These are phyloP conservation scores for Stenotaenia linearis DNA, from an alignment of 2,888 invertebrate genomes.

Conservation along the genomic window DNA sequence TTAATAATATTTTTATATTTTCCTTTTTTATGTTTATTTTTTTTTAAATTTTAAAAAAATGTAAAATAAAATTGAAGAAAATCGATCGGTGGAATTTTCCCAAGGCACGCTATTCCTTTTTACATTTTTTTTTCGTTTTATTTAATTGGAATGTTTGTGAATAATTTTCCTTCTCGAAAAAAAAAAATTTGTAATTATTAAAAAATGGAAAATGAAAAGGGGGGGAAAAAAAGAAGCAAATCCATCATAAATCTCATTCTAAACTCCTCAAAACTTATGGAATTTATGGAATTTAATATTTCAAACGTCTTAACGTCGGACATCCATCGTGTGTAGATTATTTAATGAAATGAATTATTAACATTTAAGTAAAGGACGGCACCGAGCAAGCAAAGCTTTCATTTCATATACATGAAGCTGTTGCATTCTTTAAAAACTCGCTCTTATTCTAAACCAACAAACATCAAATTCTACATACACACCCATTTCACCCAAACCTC, in stretches of 20 bases:
- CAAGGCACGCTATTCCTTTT: neutral
- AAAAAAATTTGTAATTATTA: neutral
- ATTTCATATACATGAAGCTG: neutral
- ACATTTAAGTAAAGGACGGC: neutral
- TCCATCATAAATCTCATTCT: conserved; percentile 24
- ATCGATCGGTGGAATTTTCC: conserved; percentile 22
- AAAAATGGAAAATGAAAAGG: neutral
- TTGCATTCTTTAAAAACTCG: neutral
- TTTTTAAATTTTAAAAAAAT: neutral
- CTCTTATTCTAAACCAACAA: neutral
- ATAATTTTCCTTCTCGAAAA: neutral
- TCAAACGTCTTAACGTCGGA: conserved; percentile 8
- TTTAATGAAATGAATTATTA: conserved; percentile 26
- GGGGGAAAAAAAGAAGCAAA: neutral
- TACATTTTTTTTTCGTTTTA: neutral
- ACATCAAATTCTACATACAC: neutral
- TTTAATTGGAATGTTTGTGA: conserved; percentile 17
- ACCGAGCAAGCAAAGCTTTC: neutral
- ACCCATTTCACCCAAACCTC: neutral
- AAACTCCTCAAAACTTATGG: conserved; percentile 2
- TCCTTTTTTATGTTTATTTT: neutral
- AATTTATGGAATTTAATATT: conserved; percentile 26
- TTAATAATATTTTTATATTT: neutral
- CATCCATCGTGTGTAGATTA: conserved; percentile 17
- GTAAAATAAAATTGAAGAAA: conserved; percentile 11